Evolutionary conservation across 2,888 invertebrate species (phyloP), one percentile per base, ranked within the genome.

Genomic region (Dusona sp.): DNA sequence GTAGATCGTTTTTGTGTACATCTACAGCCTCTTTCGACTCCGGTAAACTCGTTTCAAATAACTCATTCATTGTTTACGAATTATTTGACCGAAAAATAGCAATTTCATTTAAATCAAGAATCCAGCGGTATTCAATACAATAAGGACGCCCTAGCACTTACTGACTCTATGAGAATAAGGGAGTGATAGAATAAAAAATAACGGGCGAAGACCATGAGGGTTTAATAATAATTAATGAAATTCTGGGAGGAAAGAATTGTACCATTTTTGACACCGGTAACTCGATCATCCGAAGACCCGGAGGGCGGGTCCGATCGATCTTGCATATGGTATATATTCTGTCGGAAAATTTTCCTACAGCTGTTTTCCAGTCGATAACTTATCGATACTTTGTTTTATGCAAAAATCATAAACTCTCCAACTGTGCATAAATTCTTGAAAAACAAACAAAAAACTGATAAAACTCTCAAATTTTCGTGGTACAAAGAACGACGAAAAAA

Each of bases 231-330:
- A 16, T 65, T 72, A 54, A 72, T 67, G 48, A 57, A 73, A 75
- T 79, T 77, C 72, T 48, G 70, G 25, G 65, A 64, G 51, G 7
- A 70, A 64, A 65, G 36, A 48, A 13, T 57, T 64, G 42, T 61
- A 54, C 42, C 54, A n/a, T 36, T 54, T 29, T 42, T 36, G 68
- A 29, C 54, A 74, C 75, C 72, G 79, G 73, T 75, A 72, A 83
- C 42, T 51, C 77, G 80, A 83, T 77, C 72, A 67, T 73, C 65
- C 65, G 73, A 61, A 33, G 64, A 74, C 72, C 45, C 61, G 33
- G 86, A 80, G 86, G 86, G 86, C 83, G 86, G 86, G 86, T 86
- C 86, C 86, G 65, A 86, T 86, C 79, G 86, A 77, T 83, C 61
- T 54, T 51, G 79, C 77, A 79, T 83, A 78, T 80, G 80, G 77